Evolutionary conservation across 2,797 vertebrate genomes (phyloP), one percentile per base, ranked within the genome.

Genomic region (Danio aesculapii): DNA sequence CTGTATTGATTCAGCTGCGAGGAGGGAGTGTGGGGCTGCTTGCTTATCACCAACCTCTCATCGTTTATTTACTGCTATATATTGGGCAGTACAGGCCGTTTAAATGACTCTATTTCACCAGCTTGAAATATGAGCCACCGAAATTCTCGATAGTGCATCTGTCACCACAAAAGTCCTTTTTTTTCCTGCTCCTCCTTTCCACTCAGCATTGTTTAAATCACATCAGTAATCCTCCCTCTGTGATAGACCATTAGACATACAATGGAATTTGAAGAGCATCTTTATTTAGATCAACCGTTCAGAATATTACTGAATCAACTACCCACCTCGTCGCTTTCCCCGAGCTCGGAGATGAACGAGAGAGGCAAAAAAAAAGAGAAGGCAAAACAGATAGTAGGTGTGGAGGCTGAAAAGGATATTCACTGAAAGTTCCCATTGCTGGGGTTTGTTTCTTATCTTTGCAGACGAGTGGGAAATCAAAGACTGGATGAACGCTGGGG

Each of bases 1-100:
- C 76, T 81, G 81, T 89, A 93, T 93, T 87, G 93, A 94, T 93
- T 92, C 83, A 81, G 85, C 84, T 44, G 82, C 87, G 88, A 89
- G 88, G 90, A 41, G 85, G 76, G 87, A 85, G 88, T 68, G 88
- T 63, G 80, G 83, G 88, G 87, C 88, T 88, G 86, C 88, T 76
- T 86, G 90, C 90, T 91, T 91, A 90, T 84, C 81, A 83, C 89
- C 87, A 88, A 88, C 70, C 81, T 61, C 77, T 88, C 87, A 85
- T 80, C 57, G 67, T 83, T 76, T 85, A 81, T 87, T 83, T 84
- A 57, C 85, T 17, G 41, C 86, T 80, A 71, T 77, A 10, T 82
- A 76, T 82, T 82, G 69, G 77, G 64, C 53, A 69, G 46, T 81
- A 52, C 74, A 79, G 63, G 75, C 80, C 76, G 46, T 77, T 82